Base-by-base conservation (phyloP, 2,797 vertebrate species). In the Typhlichthys subterraneus region DNA sequence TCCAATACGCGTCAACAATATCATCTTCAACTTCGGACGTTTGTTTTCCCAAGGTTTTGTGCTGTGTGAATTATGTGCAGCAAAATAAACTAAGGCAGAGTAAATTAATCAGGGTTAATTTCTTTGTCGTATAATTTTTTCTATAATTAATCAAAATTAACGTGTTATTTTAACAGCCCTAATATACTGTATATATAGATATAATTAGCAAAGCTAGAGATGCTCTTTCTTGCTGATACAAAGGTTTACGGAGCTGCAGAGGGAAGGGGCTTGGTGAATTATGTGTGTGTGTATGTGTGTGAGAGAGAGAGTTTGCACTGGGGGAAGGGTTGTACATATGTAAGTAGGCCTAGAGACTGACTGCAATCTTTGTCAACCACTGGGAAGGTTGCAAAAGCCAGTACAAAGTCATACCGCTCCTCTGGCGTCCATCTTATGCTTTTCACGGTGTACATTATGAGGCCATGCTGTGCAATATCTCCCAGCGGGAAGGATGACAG, bases 331-430 rank as follows among this genome's bases (percentile, higher is more conserved):
- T 9, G 23, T 29, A 31, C 23, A 29, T 19, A 54, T 23, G 29
- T 55, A 33, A 8, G n/a, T 13, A 55, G 53, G 53, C 29, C 53
- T 55, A 14, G 29, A 55, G 53, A 33, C 53, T 55, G 29, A 14
- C 31, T 38, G 42, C 10, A 50, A 2, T n/a, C n/a, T 42, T 4
- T 12, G 13, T 42, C 2, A 23, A n/a, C 14, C 14, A 19, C 51
- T 2, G n/a, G 58, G 47, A 56, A 63, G 61, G 75, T 77, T 64
- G 62, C 23, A 17, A 14, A 14, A 38, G 14, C 19, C 59, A 69
- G 65, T 71, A 61, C 31, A 69, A 73, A 76, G 72, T 73, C 75
- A 76, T 50, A 66, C 57, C 77, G 65, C 78, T 63, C 68, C 47
- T 52, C 53, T 50, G 65, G 70, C 55, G 10, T 42, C 56, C 45